Conservation (phyloP, 2,797 vertebrate genomes). For the Thamnophis elegans region DNA sequence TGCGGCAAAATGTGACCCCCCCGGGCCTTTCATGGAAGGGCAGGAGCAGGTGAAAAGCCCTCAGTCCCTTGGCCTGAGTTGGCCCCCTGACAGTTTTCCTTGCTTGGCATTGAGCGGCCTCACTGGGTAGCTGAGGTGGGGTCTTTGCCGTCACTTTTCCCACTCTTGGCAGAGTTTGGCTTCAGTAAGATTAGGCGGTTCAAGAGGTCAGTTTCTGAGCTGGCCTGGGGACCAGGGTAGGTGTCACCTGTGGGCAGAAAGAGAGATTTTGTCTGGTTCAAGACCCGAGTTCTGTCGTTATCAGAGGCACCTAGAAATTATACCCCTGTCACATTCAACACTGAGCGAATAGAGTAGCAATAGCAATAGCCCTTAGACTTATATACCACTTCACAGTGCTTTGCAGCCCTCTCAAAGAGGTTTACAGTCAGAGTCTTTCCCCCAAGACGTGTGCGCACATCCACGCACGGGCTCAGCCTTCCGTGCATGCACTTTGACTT, state of each 20-base stretch:
- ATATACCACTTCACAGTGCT: too few relatives aligned
- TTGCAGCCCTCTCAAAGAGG: too few relatives aligned
- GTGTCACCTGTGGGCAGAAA: constrained; percentile 73
- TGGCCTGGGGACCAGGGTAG: constrained; percentile 67
- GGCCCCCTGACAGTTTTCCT: background rate
- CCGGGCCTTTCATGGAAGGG: constrained; percentile 1
- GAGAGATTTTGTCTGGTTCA: background rate
- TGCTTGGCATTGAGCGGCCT: rapidly evolving
- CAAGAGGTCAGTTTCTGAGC: constrained; percentile 82
- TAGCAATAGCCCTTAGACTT: too few relatives aligned
- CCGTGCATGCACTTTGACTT: too few relatives aligned
- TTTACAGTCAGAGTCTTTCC: too few relatives aligned
- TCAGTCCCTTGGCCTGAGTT: background rate
- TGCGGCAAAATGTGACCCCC: background rate
- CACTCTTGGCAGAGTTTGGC: constrained; percentile 67
- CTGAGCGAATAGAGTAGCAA: too few relatives aligned
- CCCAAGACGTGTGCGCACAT: too few relatives aligned
- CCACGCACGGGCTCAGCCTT: too few relatives aligned
- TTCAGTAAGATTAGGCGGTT: constrained; percentile 77
- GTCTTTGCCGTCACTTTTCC: constrained; percentile 57
- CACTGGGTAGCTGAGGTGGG: constrained; percentile 57
- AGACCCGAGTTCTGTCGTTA: background rate
- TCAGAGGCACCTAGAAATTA: background rate
- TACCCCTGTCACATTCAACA: background rate
- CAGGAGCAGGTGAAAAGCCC: constrained; percentile 1